These are phyloP conservation scores for Pyxicephalus adspersus DNA, from an alignment of 2,113 vertebrate genomes.

Conservation along the genomic window DNA sequence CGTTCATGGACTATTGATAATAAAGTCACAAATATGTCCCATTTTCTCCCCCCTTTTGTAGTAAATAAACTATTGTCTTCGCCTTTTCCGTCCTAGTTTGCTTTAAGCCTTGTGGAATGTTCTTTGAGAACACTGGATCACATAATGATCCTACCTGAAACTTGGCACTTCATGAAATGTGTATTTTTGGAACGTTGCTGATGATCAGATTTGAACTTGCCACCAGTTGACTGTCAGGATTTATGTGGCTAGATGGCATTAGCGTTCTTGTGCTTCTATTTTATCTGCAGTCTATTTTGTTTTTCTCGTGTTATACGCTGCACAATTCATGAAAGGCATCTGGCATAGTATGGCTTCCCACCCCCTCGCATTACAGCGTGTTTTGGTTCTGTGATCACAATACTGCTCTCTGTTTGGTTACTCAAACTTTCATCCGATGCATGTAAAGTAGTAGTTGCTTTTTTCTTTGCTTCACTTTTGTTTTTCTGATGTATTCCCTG, in stretches of 20 bases:
- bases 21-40: no score
- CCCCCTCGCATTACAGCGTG: conserved; percentile 31
- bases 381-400: conserved; percentile 38
- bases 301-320: conserved; percentile 21
- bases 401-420: conserved; percentile 27
- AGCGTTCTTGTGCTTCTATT: not conserved
- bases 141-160: no score
- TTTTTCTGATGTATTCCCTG: not conserved
- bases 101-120: no score
- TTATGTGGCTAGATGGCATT: not conserved
- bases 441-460: conserved; percentile 8
- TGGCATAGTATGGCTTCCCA: conserved; percentile 27
- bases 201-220: not conserved
- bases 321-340: conserved; percentile 34
- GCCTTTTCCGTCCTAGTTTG: no score
- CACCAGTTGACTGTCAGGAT: not conserved
- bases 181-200: not conserved
- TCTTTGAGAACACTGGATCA: no score
- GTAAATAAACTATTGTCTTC: no score
- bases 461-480: not conserved
- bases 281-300: conserved; percentile 17
- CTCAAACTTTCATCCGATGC: not conserved
- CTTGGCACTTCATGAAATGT: no score
- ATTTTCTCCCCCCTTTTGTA: no score
- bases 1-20: no score